A percentile compares a stretch with the other conserved stretches of the same genome.
Evolutionary conservation across 92 coral and sea anemone species (phyloP).

Genomic region (Umimayanthus chanpuru): DNA sequence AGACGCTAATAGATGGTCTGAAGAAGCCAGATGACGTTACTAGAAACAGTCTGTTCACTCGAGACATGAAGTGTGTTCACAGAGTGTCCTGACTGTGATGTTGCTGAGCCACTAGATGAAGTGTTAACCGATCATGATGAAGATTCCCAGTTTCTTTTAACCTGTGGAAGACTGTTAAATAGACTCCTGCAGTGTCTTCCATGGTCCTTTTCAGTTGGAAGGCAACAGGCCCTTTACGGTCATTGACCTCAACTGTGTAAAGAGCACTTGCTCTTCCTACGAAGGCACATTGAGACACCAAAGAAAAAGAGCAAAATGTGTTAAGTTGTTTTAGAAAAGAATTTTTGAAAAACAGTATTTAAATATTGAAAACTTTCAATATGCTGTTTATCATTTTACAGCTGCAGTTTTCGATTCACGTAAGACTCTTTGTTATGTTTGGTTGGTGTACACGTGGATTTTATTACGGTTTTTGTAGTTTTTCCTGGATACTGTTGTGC

Average conservation of each 20-base stretch:
- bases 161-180: too few species aligned
- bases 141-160: constrained; percentile 12
- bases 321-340: neutral
- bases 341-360: neutral
- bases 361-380: constrained; percentile 7
- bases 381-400: constrained; percentile 6
- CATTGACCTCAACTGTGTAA: too few species aligned
- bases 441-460: neutral
- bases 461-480: neutral
- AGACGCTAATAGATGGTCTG: too few species aligned
- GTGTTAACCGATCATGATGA: constrained; percentile 36
- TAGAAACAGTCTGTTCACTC: constrained; percentile 54
- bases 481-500: neutral
- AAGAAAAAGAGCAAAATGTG: constrained; percentile 17
- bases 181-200: neutral
- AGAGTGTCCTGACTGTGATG: constrained; percentile 57
- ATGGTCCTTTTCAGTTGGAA: neutral
- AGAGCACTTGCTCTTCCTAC: neutral
- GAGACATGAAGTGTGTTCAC: constrained; percentile 53
- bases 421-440: neutral
- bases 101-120: constrained; percentile 47
- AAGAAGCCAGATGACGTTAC: constrained; percentile 42
- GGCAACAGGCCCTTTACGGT: neutral
- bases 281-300: constrained; percentile 5
- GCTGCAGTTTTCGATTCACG: neutral